These are phyloP conservation scores for Hexactinellida sp. DNA, from an alignment of 37 sponge, comb jelly and placozoan species.

Conservation along the genomic window DNA sequence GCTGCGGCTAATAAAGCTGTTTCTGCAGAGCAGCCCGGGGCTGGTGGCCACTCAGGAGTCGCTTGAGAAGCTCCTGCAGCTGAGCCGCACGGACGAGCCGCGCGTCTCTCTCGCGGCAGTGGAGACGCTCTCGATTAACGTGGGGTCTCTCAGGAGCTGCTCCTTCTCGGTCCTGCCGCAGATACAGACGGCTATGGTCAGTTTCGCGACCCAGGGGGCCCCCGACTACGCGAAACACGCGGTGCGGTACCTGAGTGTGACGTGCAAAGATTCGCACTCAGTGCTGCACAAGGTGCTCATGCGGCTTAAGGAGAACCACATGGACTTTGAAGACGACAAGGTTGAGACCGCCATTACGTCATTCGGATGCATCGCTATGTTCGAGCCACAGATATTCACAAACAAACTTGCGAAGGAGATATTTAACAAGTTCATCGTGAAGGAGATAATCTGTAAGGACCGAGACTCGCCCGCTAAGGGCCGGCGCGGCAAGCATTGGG, in stretches of 20 bases:
- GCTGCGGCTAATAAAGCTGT: background rate
- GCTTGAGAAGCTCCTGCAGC: background rate
- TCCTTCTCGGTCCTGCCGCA: background rate
- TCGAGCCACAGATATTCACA: background rate
- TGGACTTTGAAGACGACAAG: slow-evolving; percentile 12
- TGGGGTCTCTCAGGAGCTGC: background rate
- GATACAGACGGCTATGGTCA: background rate
- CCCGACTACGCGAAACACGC: background rate
- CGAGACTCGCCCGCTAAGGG: background rate
- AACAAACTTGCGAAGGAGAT: slow-evolving; percentile 1
- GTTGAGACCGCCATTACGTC: background rate
- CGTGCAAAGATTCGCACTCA: slow-evolving; percentile 4
- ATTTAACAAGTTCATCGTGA: background rate
- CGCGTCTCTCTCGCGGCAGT: background rate
- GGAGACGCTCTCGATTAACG: background rate
- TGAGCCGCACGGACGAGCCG: background rate
- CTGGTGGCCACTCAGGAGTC: background rate
- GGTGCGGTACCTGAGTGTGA: background rate
- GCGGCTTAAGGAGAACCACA: background rate
- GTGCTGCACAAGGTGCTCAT: background rate
- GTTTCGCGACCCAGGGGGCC: background rate
- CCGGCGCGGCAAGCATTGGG: background rate
- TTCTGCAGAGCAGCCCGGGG: background rate
- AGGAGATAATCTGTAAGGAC: background rate
- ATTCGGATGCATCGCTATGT: background rate